These are phyloP conservation scores for Enteromius argenteus DNA, from an alignment of 2,797 vertebrate species.

Conservation along the genomic window DNA sequence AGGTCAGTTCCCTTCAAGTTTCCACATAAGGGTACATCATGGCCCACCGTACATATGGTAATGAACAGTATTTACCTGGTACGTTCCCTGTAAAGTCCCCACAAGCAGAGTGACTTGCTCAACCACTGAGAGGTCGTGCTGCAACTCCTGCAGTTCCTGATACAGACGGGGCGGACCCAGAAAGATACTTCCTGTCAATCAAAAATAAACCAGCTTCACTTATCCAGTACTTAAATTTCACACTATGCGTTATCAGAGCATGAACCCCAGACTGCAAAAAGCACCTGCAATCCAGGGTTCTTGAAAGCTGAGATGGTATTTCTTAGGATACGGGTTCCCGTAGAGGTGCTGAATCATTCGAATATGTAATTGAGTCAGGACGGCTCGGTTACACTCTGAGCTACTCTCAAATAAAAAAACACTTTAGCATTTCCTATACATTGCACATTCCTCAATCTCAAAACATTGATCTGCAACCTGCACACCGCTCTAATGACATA, in stretches of 20 bases:
- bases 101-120: slow-evolving; percentile 93
- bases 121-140: slow-evolving; percentile 92
- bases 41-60: no score
- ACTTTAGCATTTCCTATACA: slow-evolving; percentile 24
- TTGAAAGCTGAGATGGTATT: slow-evolving; percentile 20
- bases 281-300: not conserved
- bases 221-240: slow-evolving; percentile 18
- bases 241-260: slow-evolving; percentile 12
- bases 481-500: slow-evolving; percentile 23
- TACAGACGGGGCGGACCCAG: slow-evolving; percentile 94
- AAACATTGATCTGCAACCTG: slow-evolving; percentile 20
- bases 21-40: not conserved
- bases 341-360: slow-evolving; percentile 37
- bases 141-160: slow-evolving; percentile 95
- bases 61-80: slow-evolving; percentile 82
- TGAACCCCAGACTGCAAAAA: not conserved
- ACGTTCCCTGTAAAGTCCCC: slow-evolving; percentile 91
- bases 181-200: slow-evolving; percentile 81
- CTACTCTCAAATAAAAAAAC: not conserved
- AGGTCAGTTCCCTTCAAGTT: not conserved
- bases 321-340: slow-evolving; percentile 1
- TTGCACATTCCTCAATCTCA: slow-evolving; percentile 11
- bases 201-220: slow-evolving; percentile 28
- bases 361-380: slow-evolving; percentile 24
- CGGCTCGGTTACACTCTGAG: slow-evolving; percentile 13